Conservation (phyloP, 2,888 invertebrate genomes). For the Strigamia transsilvanica region DNA sequence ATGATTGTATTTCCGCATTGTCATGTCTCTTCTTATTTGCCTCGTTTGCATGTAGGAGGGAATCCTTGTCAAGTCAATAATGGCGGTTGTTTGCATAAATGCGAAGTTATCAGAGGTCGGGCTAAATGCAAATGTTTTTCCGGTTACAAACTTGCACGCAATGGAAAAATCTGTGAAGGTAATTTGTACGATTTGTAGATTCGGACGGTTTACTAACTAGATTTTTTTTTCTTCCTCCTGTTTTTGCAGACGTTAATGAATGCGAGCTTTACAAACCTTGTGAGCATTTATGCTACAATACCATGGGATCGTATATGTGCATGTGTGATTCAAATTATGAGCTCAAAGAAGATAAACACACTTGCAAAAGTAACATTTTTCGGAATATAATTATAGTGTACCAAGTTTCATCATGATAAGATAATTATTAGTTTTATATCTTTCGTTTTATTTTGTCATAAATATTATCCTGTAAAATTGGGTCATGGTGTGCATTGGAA, state of each 20-base stretch:
- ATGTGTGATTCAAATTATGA: conserved; percentile 61
- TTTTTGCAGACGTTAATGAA: conserved; percentile 62
- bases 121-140: conserved; percentile 59
- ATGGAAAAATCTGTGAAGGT: conserved; percentile 60
- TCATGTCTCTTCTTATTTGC: background rate
- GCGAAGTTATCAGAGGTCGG: conserved; percentile 62
- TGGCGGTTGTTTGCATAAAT: conserved; percentile 67
- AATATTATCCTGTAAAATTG: conserved; percentile 1
- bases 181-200: conserved; percentile 12
- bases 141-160: conserved; percentile 60
- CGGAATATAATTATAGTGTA: background rate
- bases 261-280: conserved; percentile 61
- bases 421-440: background rate
- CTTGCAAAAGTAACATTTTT: conserved; percentile 63
- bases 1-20: conserved; percentile 15
- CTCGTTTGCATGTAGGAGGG: conserved; percentile 51
- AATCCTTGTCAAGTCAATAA: conserved; percentile 64
- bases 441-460: background rate
- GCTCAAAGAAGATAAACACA: conserved; percentile 63
- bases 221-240: background rate
- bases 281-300: conserved; percentile 60
- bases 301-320: conserved; percentile 57
- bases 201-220: background rate
- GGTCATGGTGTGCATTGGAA: conserved; percentile 9
- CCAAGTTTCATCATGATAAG: conserved; percentile 15